Conservation (phyloP, 2,888 invertebrate genomes). For the Oxyteleia sp. region DNA sequence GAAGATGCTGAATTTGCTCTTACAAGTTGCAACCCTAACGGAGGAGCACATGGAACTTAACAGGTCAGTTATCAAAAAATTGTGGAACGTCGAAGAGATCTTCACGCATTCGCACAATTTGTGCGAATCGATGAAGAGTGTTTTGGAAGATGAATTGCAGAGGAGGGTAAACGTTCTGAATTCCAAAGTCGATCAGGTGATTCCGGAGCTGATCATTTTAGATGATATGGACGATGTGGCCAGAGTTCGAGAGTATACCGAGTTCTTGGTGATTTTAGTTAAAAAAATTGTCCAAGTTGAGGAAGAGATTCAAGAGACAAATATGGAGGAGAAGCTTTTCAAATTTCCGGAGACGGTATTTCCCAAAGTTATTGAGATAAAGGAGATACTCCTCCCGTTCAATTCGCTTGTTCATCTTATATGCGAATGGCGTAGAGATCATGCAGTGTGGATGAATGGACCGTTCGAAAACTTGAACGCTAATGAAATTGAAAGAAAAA, state of each 20-base stretch:
- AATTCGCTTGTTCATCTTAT: too few relatives aligned
- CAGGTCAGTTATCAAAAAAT: conserved; percentile 88
- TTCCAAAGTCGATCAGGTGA: conserved; percentile 88
- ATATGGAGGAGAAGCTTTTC: conserved; percentile 89
- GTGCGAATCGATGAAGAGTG: conserved; percentile 89
- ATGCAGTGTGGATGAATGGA: too few relatives aligned
- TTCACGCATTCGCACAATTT: too few relatives aligned
- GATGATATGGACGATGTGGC: conserved; percentile 89
- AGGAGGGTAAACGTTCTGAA: conserved; percentile 88
- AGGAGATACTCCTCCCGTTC: too few relatives aligned
- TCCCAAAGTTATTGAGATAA: too few relatives aligned
- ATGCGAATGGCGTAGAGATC: too few relatives aligned
- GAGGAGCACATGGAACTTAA: conserved; percentile 88
- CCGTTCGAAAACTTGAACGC: too few relatives aligned
- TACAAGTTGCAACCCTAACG: conserved; percentile 88
- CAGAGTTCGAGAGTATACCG: conserved; percentile 88
- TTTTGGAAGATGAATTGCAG: conserved; percentile 89
- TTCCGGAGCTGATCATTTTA: conserved; percentile 88
- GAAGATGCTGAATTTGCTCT: conserved; percentile 84
- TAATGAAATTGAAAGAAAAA: too few relatives aligned
- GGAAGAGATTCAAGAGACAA: conserved; percentile 88
- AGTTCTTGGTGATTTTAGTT: conserved; percentile 88
- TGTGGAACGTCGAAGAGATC: conserved; percentile 88
- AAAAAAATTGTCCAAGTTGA: conserved; percentile 88
- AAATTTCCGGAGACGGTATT: conserved; percentile 89